Conservation (phyloP, 2,113 vertebrate genomes). For the Speoplatyrhinus poulsoni region DNA sequence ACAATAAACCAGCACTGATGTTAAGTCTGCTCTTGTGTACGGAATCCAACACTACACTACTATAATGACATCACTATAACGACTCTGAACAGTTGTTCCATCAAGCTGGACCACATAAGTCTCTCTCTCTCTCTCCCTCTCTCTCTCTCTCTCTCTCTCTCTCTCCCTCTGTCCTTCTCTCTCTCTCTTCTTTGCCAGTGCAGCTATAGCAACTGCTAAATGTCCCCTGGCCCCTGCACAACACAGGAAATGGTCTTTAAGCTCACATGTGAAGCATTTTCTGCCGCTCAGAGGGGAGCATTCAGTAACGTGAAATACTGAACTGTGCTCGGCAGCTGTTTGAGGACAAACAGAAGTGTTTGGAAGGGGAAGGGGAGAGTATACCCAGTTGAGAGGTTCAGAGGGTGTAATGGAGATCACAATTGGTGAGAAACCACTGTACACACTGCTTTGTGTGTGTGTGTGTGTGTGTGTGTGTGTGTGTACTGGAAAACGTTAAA, state of each 20-base stretch:
- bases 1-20: neutral
- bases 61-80: constrained; percentile 40
- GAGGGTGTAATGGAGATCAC: constrained; percentile 38
- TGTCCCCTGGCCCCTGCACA: constrained; percentile 53
- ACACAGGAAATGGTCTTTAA: constrained; percentile 62
- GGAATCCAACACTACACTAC: constrained; percentile 11
- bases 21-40: constrained; percentile 18
- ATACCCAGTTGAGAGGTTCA: constrained; percentile 65
- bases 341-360: constrained; percentile 59
- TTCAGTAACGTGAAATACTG: constrained; percentile 61
- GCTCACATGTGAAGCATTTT: constrained; percentile 64
- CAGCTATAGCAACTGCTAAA: constrained; percentile 67
- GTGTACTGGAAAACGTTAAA: constrained; percentile 61
- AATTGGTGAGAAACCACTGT: constrained; percentile 50
- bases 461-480: constrained; percentile 5
- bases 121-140: neutral
- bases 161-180: neutral
- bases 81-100: constrained; percentile 47
- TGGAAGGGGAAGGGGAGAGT: constrained; percentile 26
- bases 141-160: neutral
- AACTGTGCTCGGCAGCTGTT: constrained; percentile 64
- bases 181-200: constrained; percentile 40
- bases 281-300: constrained; percentile 57
- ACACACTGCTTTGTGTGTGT: neutral
- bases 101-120: constrained; percentile 30